Evolutionary conservation across 2,797 vertebrate species (phyloP).

Genomic region (Lagorchestes hirsutus): DNA sequence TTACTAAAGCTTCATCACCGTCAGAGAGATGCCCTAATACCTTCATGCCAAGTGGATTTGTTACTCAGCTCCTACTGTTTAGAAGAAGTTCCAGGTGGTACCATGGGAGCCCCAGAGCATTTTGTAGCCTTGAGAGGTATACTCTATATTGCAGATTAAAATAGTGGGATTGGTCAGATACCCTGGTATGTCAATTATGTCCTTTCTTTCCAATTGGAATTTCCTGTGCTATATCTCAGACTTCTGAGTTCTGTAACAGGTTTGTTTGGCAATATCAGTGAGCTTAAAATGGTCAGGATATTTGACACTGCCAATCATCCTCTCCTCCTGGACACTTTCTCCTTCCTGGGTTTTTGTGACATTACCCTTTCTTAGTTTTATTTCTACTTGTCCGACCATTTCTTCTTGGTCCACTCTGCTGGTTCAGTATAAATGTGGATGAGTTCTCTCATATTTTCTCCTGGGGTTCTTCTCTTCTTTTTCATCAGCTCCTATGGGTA

Average conservation of each 20-base stretch:
- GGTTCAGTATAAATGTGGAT: background rate
- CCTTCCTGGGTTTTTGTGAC: background rate
- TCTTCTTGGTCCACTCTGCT: background rate
- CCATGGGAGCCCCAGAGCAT: background rate
- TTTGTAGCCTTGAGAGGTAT: background rate
- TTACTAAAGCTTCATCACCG: background rate
- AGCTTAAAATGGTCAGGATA: conserved; percentile 41
- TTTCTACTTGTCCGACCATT: background rate
- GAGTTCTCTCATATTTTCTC: background rate
- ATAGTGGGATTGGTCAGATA: conserved; percentile 29
- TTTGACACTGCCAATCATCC: background rate
- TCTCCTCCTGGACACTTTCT: background rate
- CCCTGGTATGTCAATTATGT: conserved; percentile 51
- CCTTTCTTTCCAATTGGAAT: conserved; percentile 57
- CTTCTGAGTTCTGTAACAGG: conserved; percentile 55
- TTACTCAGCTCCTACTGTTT: background rate
- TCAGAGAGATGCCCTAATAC: background rate
- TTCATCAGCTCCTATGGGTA: background rate
- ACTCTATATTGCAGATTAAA: background rate
- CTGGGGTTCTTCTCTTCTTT: background rate
- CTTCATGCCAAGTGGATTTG: background rate
- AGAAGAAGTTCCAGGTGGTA: background rate
- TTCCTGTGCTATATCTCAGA: conserved; percentile 61
- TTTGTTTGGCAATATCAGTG: conserved; percentile 59
- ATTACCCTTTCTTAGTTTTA: background rate